Evolutionary conservation across 1,140 invertebrate genomes (phyloP).

Genomic region (Aphis gossypii): DNA sequence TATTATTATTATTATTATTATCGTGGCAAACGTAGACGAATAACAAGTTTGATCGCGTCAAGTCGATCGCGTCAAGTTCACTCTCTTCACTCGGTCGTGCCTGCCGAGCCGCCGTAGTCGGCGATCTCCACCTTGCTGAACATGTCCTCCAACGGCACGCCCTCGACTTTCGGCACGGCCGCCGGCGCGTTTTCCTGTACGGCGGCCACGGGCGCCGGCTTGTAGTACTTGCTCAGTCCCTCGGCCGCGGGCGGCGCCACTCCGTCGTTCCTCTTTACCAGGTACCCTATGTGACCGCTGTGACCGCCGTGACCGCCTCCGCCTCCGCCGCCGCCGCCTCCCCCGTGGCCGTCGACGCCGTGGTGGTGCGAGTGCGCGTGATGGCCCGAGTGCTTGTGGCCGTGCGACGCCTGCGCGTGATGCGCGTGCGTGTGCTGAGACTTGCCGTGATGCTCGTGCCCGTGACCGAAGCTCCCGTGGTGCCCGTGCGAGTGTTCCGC

Average conservation of each 20-base stretch:
- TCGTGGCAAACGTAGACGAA: conserved; percentile 54
- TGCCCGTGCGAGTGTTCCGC: conserved; percentile 59
- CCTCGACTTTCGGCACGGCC: conserved; percentile 20
- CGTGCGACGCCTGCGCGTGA: conserved; percentile 59
- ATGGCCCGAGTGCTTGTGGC: conserved; percentile 57
- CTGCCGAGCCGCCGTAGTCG: conserved; percentile 38
- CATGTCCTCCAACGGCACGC: conserved; percentile 35
- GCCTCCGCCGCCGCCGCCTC: conserved; percentile 47
- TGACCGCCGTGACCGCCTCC: conserved; percentile 14
- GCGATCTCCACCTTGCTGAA: conserved; percentile 54
- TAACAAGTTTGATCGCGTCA: neutral
- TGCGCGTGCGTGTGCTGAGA: conserved; percentile 59
- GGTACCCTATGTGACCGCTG: conserved; percentile 8
- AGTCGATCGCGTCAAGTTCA: neutral
- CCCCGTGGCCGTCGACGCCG: conserved; percentile 55
- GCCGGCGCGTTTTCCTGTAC: neutral
- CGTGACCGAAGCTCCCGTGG: conserved; percentile 58
- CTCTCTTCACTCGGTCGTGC: conserved; percentile 23
- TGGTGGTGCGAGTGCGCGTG: conserved; percentile 58
- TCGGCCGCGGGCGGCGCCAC: neutral
- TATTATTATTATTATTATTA: no score
- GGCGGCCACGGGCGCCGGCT: neutral
- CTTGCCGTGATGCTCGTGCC: conserved; percentile 59
- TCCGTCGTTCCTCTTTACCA: conserved; percentile 57
- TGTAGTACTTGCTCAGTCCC: conserved; percentile 55